Evolutionary conservation across 2,797 vertebrate genomes (phyloP), one percentile per base, ranked within the genome.

Genomic region (Hirundo rustica): DNA sequence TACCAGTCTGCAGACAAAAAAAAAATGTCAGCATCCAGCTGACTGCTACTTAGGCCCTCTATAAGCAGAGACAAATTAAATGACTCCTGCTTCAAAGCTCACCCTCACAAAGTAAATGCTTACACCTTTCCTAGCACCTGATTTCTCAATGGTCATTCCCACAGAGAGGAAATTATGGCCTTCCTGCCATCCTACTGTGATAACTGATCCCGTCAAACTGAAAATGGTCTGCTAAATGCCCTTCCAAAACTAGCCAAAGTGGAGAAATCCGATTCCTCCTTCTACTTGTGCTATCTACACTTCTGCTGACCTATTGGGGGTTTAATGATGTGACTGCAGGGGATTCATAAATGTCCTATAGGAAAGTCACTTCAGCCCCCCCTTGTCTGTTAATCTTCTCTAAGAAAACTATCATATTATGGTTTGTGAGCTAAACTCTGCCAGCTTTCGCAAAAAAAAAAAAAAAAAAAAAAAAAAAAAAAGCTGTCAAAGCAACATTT

Each of bases 201-300:
- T 91, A 92, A 93, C 76, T 83, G 54, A 83, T 80, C 58, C 88
- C 83, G 73, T 96, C 85, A 47, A 89, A 51, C 82, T 84, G 85
- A 89, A 95, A 94, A 80, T 40, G 53, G 68, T 61, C 68, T 86
- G 76, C 58, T 88, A 94, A 94, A 86, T 84, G 73, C 62, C 76
- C 62, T 95, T 91, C 68, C 74, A 89, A 62, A 92, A 55, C 65
- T n/a, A 95, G 44, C 27, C 42, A 22, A 91, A 92, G 65, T 44
- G 38, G 25, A 77, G 54, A 80, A 85, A 96, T 88, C 61, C 3
- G 0, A 64, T 85, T 96, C 71, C 53, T 89, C 65, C 87, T 90
- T 83, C 47, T 78, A 18, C 72, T 74, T 91, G 50, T 74, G 50
- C 57, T 80, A 51, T 62, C 38, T 67, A 40, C 34, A 11, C 38